Base-by-base conservation (phyloP, 2,113 vertebrate genomes). In the Amblyornis subalaris region DNA sequence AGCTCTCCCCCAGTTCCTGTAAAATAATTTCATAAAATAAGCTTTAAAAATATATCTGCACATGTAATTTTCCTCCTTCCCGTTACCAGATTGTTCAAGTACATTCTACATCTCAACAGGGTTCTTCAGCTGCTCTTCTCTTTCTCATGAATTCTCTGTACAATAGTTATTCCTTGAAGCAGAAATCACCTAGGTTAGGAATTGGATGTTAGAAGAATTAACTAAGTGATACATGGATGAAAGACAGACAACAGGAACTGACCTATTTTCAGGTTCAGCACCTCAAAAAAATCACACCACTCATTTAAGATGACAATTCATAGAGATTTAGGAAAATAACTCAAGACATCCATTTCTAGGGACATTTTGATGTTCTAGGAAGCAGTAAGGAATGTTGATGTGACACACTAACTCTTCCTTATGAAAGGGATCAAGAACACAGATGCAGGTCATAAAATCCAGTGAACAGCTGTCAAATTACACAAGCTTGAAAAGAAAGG, bases 1-100 rank as follows among this genome's bases (percentile, higher is more conserved):
- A 99, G 79, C 62, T 99, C 99, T 80, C 99, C 99, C 7, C 99
- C 99, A 23, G 99, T 99, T 97, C 98, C 99, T 99, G 95, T 8
- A 96, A 95, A 85, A 89, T 4, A 69, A 15, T 75, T 75, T 75
- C 10, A n/a, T 13, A 19, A 57, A 58, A 17, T 44, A 4, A 35
- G 11, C 29, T 23, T 40, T 48, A 26, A 77, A 48, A 61, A 61
- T 9, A 35, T 3, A 19, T 54, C 31, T 14, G 25, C 0, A 0
- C 13, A 3, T 16, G 8, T 14, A 23, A 61, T 88, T 61, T 38
- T 75, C 28, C 9, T 60, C 25, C n/a, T 57, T 65, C 7, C 23
- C 19, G 42, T 0, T 40, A 28, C 6, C 26, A 44, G 8, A 29
- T 7, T 79, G 13, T 31, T 94, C 9, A 90, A 91, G 60, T 18